A percentile compares a stretch with the other conserved stretches of the same genome.
Conservation (phyloP, 2,888 invertebrate species). For the Oscheius sp. region DNA sequence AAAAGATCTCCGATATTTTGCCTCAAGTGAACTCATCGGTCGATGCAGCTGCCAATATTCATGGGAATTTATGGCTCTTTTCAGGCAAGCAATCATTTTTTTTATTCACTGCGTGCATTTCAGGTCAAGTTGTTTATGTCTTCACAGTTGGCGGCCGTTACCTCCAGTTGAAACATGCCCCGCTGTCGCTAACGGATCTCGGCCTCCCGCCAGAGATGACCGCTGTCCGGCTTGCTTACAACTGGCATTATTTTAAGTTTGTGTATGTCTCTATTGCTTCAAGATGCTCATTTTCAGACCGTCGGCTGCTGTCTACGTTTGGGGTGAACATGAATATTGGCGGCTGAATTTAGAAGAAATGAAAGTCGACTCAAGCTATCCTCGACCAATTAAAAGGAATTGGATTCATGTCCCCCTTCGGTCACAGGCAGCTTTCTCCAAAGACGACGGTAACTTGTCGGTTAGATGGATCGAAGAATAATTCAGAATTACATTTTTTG, state of each 20-base stretch:
- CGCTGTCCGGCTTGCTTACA: conserved; percentile 22
- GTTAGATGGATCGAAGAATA: background rate
- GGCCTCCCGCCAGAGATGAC: conserved; percentile 11
- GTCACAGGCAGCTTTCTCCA: conserved; percentile 25
- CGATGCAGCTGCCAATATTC: conserved; percentile 31
- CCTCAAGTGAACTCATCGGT: conserved; percentile 9
- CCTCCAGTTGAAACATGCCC: conserved; percentile 33
- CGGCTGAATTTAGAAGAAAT: conserved; percentile 1
- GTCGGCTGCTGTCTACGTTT: conserved; percentile 26
- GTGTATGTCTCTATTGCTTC: background rate
- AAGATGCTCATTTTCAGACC: conserved; percentile 7
- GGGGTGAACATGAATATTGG: conserved; percentile 33
- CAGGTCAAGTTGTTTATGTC: conserved; percentile 29
- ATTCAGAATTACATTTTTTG: conserved; percentile 33
- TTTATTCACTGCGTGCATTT: background rate
- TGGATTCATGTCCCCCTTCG: conserved; percentile 30
- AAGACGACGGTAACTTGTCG: conserved; percentile 17
- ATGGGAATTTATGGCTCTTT: conserved; percentile 32
- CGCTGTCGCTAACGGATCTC: conserved; percentile 4
- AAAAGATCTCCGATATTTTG: background rate
- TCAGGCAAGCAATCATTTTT: conserved; percentile 2
- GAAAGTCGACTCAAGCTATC: conserved; percentile 32
- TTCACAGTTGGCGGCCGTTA: background rate
- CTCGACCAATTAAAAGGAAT: conserved; percentile 16
- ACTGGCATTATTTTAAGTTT: conserved; percentile 33